Conservation (phyloP, 2,797 vertebrate genomes). For the Petrocephalus sullivani region DNA sequence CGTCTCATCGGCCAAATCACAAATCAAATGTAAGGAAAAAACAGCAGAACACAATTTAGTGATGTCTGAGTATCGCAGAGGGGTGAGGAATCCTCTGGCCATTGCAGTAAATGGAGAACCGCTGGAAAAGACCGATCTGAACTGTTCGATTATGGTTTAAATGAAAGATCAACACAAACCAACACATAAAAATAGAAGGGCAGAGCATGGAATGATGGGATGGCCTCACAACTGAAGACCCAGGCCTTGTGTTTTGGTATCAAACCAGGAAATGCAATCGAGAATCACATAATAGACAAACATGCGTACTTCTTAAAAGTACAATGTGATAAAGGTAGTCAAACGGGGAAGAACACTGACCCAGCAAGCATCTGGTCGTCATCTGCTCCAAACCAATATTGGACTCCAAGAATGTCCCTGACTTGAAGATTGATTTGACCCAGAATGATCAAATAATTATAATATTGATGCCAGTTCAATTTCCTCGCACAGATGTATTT, state of each 20-base stretch:
- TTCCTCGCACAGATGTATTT: neutral
- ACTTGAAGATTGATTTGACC: neutral
- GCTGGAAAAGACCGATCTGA: neutral
- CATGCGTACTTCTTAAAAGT: too few relatives aligned
- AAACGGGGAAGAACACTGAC: too few relatives aligned
- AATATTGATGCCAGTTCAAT: conserved; percentile 10
- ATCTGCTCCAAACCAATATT: neutral
- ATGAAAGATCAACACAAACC: neutral
- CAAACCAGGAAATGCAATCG: neutral
- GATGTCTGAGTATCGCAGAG: neutral
- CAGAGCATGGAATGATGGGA: neutral
- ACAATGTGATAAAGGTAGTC: too few relatives aligned
- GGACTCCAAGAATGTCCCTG: neutral
- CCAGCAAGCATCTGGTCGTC: too few relatives aligned
- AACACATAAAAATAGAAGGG: neutral
- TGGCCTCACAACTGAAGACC: neutral
- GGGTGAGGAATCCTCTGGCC: neutral
- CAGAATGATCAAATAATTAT: neutral
- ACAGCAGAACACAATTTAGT: neutral
- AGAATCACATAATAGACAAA: neutral
- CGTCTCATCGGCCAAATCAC: neutral
- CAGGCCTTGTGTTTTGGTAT: neutral
- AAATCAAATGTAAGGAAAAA: neutral
- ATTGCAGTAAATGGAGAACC: neutral
- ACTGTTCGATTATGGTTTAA: neutral